Percentiles rank a stretch among this genome's conserved stretches.
Evolutionary conservation across 2,113 vertebrate genomes (phyloP).

Genomic region (Eurypyga helias): DNA sequence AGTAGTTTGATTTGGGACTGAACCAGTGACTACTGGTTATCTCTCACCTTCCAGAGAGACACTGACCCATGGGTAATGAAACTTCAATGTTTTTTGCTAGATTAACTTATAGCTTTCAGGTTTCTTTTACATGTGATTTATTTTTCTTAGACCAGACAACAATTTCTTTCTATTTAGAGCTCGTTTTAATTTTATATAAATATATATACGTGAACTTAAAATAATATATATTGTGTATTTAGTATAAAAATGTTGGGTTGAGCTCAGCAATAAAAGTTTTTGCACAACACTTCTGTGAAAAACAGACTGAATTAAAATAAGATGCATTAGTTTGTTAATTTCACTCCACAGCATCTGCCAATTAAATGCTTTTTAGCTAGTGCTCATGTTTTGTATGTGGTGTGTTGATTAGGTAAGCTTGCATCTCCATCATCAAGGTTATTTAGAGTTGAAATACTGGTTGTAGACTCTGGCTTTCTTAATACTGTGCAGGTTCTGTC

Average conservation of each 20-base stretch:
- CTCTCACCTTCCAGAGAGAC: background rate
- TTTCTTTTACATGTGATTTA: slow-evolving; percentile 61
- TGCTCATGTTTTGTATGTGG: slow-evolving; percentile 13
- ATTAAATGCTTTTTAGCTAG: slow-evolving; percentile 48
- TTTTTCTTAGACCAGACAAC: slow-evolving; percentile 62
- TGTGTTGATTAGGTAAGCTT: slow-evolving; percentile 34
- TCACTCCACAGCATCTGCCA: slow-evolving; percentile 46
- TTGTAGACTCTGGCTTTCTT: background rate
- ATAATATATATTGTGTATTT: slow-evolving; percentile 76
- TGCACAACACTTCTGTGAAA: slow-evolving; percentile 71
- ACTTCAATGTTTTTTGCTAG: slow-evolving; percentile 29
- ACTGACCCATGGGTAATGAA: background rate
- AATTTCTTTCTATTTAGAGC: slow-evolving; percentile 73
- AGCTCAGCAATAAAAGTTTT: slow-evolving; percentile 74
- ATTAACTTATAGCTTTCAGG: slow-evolving; percentile 45
- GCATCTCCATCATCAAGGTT: background rate
- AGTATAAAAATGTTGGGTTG: slow-evolving; percentile 75
- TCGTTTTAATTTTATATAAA: slow-evolving; percentile 73
- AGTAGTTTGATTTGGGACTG: background rate
- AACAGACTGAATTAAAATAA: slow-evolving; percentile 57
- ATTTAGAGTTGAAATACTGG: background rate
- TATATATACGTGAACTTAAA: slow-evolving; percentile 65
- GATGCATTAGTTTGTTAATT: slow-evolving; percentile 39
- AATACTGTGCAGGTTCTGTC: background rate
- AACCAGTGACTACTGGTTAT: background rate